Conservation (phyloP, 2,888 invertebrate genomes). For the Hydriomena furcata region DNA sequence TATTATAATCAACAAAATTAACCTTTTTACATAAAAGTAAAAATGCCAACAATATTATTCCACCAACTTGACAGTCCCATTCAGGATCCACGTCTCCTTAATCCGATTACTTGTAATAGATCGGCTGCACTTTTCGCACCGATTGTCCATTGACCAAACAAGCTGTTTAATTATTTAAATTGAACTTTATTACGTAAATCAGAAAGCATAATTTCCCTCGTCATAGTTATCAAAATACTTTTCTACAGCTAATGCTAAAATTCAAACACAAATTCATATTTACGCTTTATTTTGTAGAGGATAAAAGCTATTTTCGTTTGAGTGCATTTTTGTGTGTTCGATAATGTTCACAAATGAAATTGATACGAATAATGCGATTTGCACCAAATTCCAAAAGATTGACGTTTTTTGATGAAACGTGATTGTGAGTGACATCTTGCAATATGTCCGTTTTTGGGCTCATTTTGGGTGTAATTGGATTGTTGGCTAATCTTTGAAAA, state of each 20-base stretch:
- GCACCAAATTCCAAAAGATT: conserved; percentile 41
- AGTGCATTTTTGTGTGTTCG: background rate
- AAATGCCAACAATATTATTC: conserved; percentile 28
- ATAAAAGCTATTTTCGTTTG: conserved; percentile 24
- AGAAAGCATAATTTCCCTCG: conserved; percentile 1
- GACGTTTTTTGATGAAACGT: conserved; percentile 42
- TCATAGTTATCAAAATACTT: background rate
- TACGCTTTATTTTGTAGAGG: background rate
- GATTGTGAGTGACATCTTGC: conserved; percentile 31
- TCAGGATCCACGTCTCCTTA: conserved; percentile 63
- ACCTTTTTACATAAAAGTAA: conserved; percentile 7
- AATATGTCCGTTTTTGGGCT: conserved; percentile 30
- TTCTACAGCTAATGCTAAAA: background rate
- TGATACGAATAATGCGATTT: conserved; percentile 53
- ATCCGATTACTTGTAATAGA: conserved; percentile 76
- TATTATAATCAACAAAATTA: background rate
- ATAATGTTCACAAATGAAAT: conserved; percentile 49
- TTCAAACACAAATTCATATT: background rate
- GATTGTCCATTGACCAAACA: conserved; percentile 29
- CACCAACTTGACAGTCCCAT: conserved; percentile 47
- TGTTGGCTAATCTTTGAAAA: conserved; percentile 17
- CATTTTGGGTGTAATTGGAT: conserved; percentile 15
- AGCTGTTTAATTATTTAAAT: background rate
- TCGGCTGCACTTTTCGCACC: conserved; percentile 61
- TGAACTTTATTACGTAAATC: background rate